Conservation (phyloP, 2,113 vertebrate species). For the Cochlearius cochlearius region DNA sequence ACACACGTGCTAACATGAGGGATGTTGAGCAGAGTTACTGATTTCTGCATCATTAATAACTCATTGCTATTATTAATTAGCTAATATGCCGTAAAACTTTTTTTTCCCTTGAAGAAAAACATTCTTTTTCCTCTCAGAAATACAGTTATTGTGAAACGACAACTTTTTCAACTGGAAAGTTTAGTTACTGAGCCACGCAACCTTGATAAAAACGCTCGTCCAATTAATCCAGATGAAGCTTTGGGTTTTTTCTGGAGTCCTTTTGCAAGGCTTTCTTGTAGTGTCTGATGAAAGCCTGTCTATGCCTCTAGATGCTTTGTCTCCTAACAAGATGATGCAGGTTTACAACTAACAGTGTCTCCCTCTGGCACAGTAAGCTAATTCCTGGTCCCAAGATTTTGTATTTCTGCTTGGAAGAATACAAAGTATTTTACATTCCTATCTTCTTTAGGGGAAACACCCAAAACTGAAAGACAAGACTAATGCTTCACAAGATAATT, state of each 20-base stretch:
- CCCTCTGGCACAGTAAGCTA: neutral
- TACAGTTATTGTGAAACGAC: neutral
- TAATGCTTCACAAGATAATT: neutral
- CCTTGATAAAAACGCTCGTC: neutral
- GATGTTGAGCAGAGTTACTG: neutral
- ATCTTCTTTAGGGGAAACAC: neutral
- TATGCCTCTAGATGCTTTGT: neutral
- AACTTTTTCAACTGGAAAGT: neutral
- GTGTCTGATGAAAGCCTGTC: neutral
- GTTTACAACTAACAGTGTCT: neutral
- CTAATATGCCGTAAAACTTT: neutral
- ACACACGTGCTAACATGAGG: accelerated
- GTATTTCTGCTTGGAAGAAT: neutral
- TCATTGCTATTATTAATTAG: neutral
- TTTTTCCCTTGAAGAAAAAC: neutral
- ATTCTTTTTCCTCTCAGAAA: neutral
- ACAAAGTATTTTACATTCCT: neutral
- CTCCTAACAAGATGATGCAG: neutral
- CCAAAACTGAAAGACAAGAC: neutral
- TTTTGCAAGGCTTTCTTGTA: neutral
- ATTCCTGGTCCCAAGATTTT: neutral
- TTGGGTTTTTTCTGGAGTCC: neutral
- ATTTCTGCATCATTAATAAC: neutral
- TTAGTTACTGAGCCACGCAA: neutral
- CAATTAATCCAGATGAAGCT: neutral